Conservation (phyloP, 2,113 vertebrate genomes). For the Thermophis baileyi region DNA sequence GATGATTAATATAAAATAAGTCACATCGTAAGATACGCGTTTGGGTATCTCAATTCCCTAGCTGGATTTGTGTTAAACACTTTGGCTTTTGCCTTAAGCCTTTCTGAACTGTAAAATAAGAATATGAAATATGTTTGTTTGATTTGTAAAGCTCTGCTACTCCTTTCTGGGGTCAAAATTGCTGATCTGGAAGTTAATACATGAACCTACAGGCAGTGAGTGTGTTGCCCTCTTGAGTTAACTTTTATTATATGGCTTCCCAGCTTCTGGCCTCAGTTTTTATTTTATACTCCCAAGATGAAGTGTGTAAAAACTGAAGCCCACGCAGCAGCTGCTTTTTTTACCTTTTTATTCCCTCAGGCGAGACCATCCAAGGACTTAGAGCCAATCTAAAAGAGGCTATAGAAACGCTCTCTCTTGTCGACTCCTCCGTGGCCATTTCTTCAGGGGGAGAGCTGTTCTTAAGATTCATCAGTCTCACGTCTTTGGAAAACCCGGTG, state of each 20-base stretch:
- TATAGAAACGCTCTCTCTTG: constrained; percentile 79
- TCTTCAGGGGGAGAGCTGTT: constrained; percentile 95
- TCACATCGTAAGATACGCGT: neutral
- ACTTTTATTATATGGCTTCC: neutral
- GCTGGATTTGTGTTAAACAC: neutral
- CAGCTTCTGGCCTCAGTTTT: neutral
- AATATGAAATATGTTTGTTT: neutral
- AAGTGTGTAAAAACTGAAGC: neutral
- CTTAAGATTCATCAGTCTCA: constrained; percentile 95
- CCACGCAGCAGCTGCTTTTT: neutral
- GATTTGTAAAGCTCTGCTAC: neutral
- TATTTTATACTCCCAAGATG: neutral
- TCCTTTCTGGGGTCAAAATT: neutral
- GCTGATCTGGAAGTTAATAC: neutral
- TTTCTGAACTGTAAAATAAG: neutral
- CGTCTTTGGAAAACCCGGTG: constrained; percentile 88
- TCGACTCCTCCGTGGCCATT: constrained; percentile 93
- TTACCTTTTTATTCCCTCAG: constrained; percentile 54
- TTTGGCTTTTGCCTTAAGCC: neutral
- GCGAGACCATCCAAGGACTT: constrained; percentile 90
- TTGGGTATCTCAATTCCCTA: neutral
- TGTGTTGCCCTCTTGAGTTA: neutral
- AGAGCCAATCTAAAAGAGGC: constrained; percentile 85
- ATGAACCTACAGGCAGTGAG: neutral
- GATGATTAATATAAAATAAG: neutral